Evolutionary conservation across 2,888 invertebrate species (phyloP).

Genomic region (Pteria penguin): DNA sequence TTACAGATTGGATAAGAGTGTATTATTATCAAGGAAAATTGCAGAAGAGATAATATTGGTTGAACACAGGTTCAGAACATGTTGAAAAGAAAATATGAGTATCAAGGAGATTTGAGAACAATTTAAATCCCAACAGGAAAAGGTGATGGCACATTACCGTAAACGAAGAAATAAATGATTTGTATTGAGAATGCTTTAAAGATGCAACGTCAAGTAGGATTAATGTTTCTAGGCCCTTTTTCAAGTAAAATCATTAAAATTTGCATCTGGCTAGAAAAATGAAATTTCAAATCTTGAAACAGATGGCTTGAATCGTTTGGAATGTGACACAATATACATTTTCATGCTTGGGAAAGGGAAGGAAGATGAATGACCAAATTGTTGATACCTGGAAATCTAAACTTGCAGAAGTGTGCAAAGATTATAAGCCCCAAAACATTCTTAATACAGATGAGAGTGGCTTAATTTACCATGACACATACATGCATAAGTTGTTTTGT

Average conservation of each 20-base stretch:
- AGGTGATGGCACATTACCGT: slow-evolving; percentile 21
- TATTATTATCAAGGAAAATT: background rate
- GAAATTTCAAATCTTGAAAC: slow-evolving; percentile 44
- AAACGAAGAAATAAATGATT: slow-evolving; percentile 45
- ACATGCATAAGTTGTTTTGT: background rate
- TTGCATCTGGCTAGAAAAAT: background rate
- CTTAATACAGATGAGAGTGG: background rate
- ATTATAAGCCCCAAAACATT: slow-evolving; percentile 28
- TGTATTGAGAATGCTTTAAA: slow-evolving; percentile 43
- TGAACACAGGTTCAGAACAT: background rate
- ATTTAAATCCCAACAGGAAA: slow-evolving; percentile 21
- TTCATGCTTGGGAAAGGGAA: slow-evolving; percentile 37
- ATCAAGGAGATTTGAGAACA: slow-evolving; percentile 37
- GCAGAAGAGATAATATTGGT: background rate
- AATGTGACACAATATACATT: slow-evolving; percentile 37
- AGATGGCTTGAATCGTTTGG: slow-evolving; percentile 35
- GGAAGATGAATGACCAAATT: slow-evolving; percentile 25
- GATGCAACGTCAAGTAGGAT: slow-evolving; percentile 29
- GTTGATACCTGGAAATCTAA: slow-evolving; percentile 38
- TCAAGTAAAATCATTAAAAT: background rate
- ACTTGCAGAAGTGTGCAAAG: slow-evolving; percentile 37
- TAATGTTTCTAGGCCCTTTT: background rate
- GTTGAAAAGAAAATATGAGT: background rate
- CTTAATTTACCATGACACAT: slow-evolving; percentile 20
- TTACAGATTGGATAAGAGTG: background rate